Evolutionary conservation across 2,888 invertebrate species (phyloP).

Genomic region (Pardosa pseudoannulata): DNA sequence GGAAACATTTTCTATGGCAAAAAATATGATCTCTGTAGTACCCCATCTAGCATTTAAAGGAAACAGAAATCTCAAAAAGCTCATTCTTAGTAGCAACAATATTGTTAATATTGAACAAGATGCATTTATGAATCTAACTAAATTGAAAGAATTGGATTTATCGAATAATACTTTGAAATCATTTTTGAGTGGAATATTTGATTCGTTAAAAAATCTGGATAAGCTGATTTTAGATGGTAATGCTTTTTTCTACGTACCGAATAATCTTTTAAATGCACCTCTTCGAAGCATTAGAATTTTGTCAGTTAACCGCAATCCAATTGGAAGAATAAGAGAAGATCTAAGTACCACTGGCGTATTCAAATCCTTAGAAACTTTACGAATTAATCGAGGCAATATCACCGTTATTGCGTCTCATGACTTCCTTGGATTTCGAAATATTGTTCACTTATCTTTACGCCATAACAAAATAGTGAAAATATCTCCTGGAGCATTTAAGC

Average conservation of each 20-base stretch:
- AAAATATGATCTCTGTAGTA: constrained; percentile 42
- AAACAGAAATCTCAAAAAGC: constrained; percentile 54
- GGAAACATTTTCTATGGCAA: constrained; percentile 57
- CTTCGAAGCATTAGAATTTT: constrained; percentile 72
- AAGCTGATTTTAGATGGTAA: constrained; percentile 73
- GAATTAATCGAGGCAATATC: constrained; percentile 73
- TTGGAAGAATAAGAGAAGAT: constrained; percentile 74
- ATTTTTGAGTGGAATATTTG: constrained; percentile 46
- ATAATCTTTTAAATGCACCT: constrained; percentile 72
- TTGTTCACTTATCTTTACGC: constrained; percentile 70
- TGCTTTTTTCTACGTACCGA: constrained; percentile 74
- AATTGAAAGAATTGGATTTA: constrained; percentile 59
- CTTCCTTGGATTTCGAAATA: constrained; percentile 73
- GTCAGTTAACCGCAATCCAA: constrained; percentile 74
- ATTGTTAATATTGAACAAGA: constrained; percentile 65
- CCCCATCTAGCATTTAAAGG: constrained; percentile 46
- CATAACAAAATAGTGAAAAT: constrained; percentile 75
- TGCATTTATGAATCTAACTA: constrained; percentile 60
- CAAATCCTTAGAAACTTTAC: constrained; percentile 59
- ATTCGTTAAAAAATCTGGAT: constrained; percentile 68
- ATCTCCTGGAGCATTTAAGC: constrained; percentile 74
- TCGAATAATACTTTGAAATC: constrained; percentile 64
- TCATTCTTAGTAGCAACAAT: constrained; percentile 52
- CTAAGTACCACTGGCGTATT: constrained; percentile 69
- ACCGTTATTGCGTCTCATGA: constrained; percentile 74